Percentiles rank a stretch among this genome's conserved stretches.
Conservation (phyloP, 1,140 invertebrate species). For the Drosophila kanapiae region DNA sequence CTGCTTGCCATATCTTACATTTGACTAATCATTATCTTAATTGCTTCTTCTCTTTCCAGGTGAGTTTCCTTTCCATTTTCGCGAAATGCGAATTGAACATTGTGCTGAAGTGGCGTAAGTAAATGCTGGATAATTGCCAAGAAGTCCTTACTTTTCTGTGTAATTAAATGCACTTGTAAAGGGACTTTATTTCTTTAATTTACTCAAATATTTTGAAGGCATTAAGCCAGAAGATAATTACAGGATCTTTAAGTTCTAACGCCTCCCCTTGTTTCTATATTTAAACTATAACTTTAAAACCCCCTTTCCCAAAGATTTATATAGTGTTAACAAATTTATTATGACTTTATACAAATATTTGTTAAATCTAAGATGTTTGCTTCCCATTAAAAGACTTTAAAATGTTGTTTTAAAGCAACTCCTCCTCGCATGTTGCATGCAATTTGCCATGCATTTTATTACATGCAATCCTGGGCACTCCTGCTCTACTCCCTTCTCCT, state of each 20-base stretch:
- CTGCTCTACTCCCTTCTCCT: slow-evolving; percentile 1
- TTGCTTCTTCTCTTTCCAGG: slow-evolving; percentile 63
- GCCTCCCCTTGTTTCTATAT: not conserved
- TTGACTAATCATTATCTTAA: slow-evolving; percentile 67
- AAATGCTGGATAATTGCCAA: slow-evolving; percentile 14
- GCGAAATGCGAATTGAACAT: slow-evolving; percentile 16
- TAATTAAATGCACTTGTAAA: slow-evolving; percentile 49
- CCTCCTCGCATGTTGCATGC: slow-evolving; percentile 56
- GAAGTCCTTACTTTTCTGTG: slow-evolving; percentile 13
- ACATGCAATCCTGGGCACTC: slow-evolving; percentile 32
- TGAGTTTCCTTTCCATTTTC: slow-evolving; percentile 51
- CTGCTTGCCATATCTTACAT: slow-evolving; percentile 48
- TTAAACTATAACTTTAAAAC: not conserved
- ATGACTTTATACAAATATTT: not conserved
- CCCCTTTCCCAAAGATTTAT: not conserved
- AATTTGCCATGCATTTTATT: slow-evolving; percentile 66
- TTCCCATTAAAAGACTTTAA: not conserved
- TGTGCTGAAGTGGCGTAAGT: slow-evolving; percentile 24
- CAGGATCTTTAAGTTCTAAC: no score
- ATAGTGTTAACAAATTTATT: not conserved
- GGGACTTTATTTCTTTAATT: no score
- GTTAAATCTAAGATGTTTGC: not conserved
- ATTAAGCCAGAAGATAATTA: no score
- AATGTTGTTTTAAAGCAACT: not conserved
- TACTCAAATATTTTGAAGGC: no score